Base-by-base conservation (phyloP, 2,113 vertebrate species). In the Pithys albifrons region DNA sequence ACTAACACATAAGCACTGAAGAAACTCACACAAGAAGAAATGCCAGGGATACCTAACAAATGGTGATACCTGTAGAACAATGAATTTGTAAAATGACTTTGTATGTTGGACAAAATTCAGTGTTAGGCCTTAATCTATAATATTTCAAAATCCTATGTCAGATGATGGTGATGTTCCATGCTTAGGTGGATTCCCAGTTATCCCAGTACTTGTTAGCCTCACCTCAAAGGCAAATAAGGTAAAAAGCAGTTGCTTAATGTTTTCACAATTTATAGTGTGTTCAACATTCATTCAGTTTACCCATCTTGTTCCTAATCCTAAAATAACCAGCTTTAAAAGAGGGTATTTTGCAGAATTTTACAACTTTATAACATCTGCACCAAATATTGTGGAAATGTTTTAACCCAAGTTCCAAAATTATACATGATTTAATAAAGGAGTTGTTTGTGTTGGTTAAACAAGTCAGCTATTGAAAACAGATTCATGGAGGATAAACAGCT, bases 391-490 rank as follows among this genome's bases (percentile, higher is more conserved):
- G 78, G 81, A 91, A 96, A 96, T 59, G 39, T 54, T 93, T 93
- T 76, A 80, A 92, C 76, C 49, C 52, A 54, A 76, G 90, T 83
- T 95, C 90, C 96, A 96, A 76, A 96, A 94, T 96, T 78, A 93
- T 49, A 65, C 85, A 73, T 75, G 57, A 96, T 96, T 96, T 92
- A 96, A 94, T 94, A 96, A 91, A 11, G 20, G 62, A 81, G 57
- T 79, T 92, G 91, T 95, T 96, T 96, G 89, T 84, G 72, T 80
- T 96, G 90, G 61, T 96, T 85, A 95, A 96, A 96, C 22, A 94
- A 92, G 79, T 46, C 93, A 95, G 69, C 84, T 80, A 96, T 94
- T 97, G 86, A 75, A 96, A 97, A 94, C 93, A 96, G 88, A 96
- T 85, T 81, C 51, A 74, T 17, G 49, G 27, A 92, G 55, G 49